Base-by-base conservation (phyloP, 2,797 vertebrate species). In the Lemur catta region DNA sequence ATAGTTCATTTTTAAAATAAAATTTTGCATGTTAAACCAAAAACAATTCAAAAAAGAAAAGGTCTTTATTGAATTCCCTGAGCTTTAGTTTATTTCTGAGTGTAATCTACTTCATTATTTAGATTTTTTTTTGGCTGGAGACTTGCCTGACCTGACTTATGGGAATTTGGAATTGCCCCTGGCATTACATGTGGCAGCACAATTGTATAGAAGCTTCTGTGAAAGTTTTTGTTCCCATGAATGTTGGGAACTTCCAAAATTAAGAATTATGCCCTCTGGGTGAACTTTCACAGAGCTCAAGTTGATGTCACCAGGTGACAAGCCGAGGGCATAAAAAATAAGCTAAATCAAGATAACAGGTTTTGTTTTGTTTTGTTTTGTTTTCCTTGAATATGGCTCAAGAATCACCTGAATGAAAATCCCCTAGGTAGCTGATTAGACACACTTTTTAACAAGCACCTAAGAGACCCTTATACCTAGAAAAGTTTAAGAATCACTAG, bases 201-300 rank as follows among this genome's bases (percentile, higher is more conserved):
- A 90, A 75, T 43, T 52, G 26, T 82, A 50, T 26, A 84, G 85
- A 89, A 84, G 35, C 65, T 82, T 88, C 55, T 50, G 38, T 79
- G 80, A 75, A 91, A 46, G 55, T 30, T 95, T 86, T 97, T 96
- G 90, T 93, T 94, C 84, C 89, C 85, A 35, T 89, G 69, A 90
- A 71, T 61, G 28, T 13, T 85, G 35, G 13, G 50, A 79, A 71
- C 38, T 63, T 80, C 78, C 86, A 94, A 80, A 59, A 86, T 81
- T 33, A 79, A 85, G 81, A 89, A 67, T 91, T 59, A 57, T 71
- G 67, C 38, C 61, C 74, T 92, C 69, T 69, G n/a, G 43, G 84
- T 97, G 86, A 96, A 93, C 79, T 94, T 67, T 72, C 71, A 87
- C 52, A 89, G 75, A 89, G 74, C 80, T 96, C 71, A 92, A 86